A percentile compares a stretch with the other conserved stretches of the same genome.
Evolutionary conservation across 1,140 invertebrate species (phyloP).

Genomic region (Bombus picipes): DNA sequence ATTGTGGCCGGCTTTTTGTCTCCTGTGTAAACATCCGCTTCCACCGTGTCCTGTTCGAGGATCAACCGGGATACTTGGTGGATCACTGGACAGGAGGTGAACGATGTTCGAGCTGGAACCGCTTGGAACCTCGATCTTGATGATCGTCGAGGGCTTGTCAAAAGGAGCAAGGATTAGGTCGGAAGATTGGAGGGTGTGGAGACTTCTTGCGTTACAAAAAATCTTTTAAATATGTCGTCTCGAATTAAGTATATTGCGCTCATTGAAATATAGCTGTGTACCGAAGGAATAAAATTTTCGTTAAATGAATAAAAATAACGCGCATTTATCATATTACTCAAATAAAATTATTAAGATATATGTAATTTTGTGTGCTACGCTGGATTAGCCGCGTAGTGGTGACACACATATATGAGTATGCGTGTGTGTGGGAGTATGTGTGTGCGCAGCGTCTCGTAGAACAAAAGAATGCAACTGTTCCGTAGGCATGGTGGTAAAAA

Average conservation of each 20-base stretch:
- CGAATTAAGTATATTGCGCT: not conserved
- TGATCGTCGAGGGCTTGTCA: not conserved
- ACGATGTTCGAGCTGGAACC: not conserved
- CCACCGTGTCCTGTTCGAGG: conserved; percentile 41
- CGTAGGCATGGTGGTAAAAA: no score
- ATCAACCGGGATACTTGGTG: conserved; percentile 36
- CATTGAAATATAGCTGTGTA: not conserved
- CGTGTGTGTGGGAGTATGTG: no score
- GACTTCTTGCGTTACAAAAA: not conserved
- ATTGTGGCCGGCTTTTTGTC: conserved; percentile 61
- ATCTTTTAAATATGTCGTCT: not conserved
- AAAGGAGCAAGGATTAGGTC: not conserved
- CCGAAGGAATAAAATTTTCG: not conserved
- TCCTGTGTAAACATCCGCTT: conserved; percentile 57
- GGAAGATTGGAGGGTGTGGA: not conserved
- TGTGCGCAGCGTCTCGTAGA: no score
- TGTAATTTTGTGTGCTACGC: no score
- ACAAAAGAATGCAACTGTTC: no score
- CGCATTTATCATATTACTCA: not conserved
- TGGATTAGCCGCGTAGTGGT: no score
- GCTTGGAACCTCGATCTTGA: not conserved
- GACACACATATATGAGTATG: no score
- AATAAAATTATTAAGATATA: no score
- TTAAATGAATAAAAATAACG: no score
- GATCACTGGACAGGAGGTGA: not conserved